Evolutionary conservation across 64 coral and sea anemone species (phyloP).

Genomic region (Pocillopora damicornis): DNA sequence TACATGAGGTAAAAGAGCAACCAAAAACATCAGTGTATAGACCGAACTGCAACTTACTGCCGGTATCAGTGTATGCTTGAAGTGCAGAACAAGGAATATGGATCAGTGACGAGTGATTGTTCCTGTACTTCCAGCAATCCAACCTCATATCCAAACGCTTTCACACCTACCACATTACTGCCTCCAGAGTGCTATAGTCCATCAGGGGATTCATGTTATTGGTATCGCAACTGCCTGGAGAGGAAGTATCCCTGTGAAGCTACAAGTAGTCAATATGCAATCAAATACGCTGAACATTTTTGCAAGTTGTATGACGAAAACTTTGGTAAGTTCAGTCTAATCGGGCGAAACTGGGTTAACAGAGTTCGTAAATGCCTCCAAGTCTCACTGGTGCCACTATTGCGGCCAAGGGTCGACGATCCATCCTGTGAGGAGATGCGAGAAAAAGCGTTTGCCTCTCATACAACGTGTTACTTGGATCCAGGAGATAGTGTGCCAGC

Average conservation of each 20-base stretch:
- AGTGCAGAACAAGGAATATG: constrained; percentile 19
- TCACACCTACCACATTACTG: background rate
- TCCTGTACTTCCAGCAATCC: constrained; percentile 14
- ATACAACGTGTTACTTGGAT: constrained; percentile 35
- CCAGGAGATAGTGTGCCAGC: background rate
- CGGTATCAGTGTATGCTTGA: constrained; percentile 31
- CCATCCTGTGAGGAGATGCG: constrained; percentile 17
- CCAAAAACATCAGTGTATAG: constrained; percentile 3
- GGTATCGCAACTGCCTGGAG: constrained; percentile 51
- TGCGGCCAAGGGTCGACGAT: background rate
- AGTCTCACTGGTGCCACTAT: constrained; percentile 22
- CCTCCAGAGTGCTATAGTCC: background rate
- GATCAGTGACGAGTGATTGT: constrained; percentile 27
- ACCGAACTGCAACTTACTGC: constrained; percentile 17
- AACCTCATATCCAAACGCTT: background rate
- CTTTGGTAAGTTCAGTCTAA: background rate
- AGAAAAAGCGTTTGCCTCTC: background rate
- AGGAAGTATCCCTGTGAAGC: constrained; percentile 18
- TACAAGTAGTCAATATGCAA: background rate
- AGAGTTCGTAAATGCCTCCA: constrained; percentile 37
- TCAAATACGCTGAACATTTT: constrained; percentile 18
- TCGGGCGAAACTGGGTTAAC: constrained; percentile 36
- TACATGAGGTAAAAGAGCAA: constrained; percentile 69
- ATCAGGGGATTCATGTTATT: constrained; percentile 28
- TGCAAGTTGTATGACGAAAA: constrained; percentile 18